phyloP scores from a whole-genome alignment of 2,113 vertebrate species.

The Ictalurus punctatus region DNA sequence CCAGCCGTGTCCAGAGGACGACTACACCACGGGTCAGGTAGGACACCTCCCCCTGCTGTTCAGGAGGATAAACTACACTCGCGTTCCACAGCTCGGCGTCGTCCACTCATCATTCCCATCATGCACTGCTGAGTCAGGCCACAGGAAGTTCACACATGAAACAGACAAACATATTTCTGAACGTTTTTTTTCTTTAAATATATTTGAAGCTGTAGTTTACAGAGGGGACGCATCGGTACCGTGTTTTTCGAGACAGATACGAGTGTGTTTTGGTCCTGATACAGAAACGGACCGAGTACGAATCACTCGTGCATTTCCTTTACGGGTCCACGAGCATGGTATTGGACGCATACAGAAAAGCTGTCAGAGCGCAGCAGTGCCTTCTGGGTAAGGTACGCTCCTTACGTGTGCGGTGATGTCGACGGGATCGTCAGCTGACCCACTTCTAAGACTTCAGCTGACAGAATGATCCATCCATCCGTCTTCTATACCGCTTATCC shows the following conservation, averaged over 20 bases:
- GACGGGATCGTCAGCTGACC: background rate
- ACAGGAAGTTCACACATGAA: background rate
- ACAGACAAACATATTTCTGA: background rate
- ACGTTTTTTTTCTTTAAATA: too few species aligned
- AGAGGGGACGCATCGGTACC: too few species aligned
- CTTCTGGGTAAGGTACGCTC: background rate
- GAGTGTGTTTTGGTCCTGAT: background rate
- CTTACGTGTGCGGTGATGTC: background rate
- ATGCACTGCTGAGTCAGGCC: background rate
- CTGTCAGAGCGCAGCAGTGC: background rate
- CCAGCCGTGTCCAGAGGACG: conserved; percentile 86
- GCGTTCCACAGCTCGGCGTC: background rate
- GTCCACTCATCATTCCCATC: background rate
- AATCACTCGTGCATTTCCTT: background rate
- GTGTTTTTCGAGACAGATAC: too few species aligned
- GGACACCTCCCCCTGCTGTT: conserved; percentile 35
- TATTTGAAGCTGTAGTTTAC: too few species aligned
- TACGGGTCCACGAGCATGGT: background rate
- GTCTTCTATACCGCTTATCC: too few species aligned
- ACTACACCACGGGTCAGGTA: conserved; percentile 74
- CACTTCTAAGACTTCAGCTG: background rate
- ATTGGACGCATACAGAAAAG: background rate
- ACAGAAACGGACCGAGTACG: background rate
- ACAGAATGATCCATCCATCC: background rate
- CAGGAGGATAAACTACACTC: conserved; percentile 5